Conservation (phyloP, 2,888 invertebrate genomes). For the Melikaiella ostensackeni region DNA sequence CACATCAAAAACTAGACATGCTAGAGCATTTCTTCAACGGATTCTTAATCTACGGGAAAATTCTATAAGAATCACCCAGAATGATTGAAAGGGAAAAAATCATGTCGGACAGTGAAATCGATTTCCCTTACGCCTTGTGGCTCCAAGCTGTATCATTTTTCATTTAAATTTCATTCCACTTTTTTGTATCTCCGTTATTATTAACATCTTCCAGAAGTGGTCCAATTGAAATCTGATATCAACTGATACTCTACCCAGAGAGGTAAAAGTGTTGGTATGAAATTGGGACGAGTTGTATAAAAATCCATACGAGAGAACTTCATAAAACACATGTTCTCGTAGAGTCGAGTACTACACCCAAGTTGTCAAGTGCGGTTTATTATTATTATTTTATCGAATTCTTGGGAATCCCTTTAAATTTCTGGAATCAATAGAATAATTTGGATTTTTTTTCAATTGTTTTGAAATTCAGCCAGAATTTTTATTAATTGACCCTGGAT, state of each 20-base stretch:
- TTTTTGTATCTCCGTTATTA: background rate
- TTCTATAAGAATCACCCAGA: too few relatives aligned
- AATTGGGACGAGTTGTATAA: conserved; percentile 42
- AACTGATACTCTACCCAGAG: background rate
- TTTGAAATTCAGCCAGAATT: too few relatives aligned
- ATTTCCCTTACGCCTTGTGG: background rate
- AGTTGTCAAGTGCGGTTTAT: conserved; percentile 11
- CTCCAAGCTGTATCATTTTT: background rate
- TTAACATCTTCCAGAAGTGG: background rate
- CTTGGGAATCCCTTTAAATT: too few relatives aligned
- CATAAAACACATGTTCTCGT: background rate
- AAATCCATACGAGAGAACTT: conserved; percentile 42
- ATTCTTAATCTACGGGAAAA: too few relatives aligned
- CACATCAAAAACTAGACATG: too few relatives aligned
- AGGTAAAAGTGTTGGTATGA: background rate
- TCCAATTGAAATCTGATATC: background rate
- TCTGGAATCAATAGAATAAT: too few relatives aligned
- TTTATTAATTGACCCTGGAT: too few relatives aligned
- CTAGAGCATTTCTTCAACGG: too few relatives aligned
- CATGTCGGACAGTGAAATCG: too few relatives aligned
- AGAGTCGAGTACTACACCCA: background rate
- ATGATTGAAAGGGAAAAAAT: too few relatives aligned
- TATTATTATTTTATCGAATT: too few relatives aligned
- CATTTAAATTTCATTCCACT: background rate
- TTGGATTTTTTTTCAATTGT: too few relatives aligned